Percentiles rank a stretch among this genome's conserved stretches.
Evolutionary conservation across 2,888 invertebrate species (phyloP).

Genomic region (Nebria brevicollis): DNA sequence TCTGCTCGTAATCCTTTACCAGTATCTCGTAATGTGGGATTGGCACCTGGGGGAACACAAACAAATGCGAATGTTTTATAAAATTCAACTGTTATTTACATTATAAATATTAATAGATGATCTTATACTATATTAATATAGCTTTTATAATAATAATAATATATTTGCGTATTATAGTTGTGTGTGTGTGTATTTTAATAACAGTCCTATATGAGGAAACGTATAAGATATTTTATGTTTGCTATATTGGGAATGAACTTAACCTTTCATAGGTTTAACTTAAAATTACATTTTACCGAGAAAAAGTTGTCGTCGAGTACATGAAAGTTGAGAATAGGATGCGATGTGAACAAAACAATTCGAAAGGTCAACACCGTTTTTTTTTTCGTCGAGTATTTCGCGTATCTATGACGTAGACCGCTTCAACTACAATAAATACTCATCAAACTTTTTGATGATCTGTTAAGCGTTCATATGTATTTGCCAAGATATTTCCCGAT

Average conservation of each 20-base stretch:
- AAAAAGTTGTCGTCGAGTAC: no score
- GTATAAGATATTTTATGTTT: no score
- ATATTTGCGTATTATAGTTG: no score
- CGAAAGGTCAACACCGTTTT: neutral
- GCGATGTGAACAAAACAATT: neutral
- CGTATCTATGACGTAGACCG: neutral
- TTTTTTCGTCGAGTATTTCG: neutral
- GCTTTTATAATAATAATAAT: no score
- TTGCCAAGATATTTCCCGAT: neutral
- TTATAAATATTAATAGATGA: no score
- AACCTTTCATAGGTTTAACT: no score
- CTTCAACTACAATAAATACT: neutral
- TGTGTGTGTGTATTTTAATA: no score
- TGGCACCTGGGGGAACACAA: slow-evolving; percentile 68
- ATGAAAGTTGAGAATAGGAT: neutral
- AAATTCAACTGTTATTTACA: neutral
- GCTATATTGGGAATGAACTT: no score
- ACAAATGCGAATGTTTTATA: neutral
- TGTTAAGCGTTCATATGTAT: neutral
- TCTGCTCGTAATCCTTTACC: slow-evolving; percentile 76
- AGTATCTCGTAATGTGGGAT: slow-evolving; percentile 73
- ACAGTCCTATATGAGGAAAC: no score
- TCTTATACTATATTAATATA: no score
- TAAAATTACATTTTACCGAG: no score
- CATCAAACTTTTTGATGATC: slow-evolving; percentile 1